These are phyloP conservation scores for Anabas testudineus DNA, from an alignment of 2,797 vertebrate genomes.

Conservation along the genomic window DNA sequence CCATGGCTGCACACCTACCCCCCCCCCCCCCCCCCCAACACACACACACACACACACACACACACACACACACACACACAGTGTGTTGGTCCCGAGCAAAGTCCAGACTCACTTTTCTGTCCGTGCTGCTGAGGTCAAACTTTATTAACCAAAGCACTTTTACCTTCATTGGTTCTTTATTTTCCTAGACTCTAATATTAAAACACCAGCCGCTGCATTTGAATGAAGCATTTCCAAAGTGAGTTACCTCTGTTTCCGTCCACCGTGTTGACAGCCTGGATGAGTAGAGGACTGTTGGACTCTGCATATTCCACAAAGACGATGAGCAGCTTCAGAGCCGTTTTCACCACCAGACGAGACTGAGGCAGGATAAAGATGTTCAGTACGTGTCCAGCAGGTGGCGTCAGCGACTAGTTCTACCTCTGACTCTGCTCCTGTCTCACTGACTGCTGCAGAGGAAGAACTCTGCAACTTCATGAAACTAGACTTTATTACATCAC, in stretches of 20 bases:
- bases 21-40: too few species aligned
- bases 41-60: constrained; percentile 28
- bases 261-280: constrained; percentile 86
- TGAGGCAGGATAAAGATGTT: constrained; percentile 57
- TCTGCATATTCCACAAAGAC: constrained; percentile 96
- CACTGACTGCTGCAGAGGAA: background rate
- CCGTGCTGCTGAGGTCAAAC: too few species aligned
- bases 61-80: constrained; percentile 5
- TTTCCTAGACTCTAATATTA: too few species aligned
- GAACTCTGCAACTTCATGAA: too few species aligned
- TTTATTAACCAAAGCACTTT: too few species aligned
- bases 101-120: too few species aligned
- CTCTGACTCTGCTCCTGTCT: background rate
- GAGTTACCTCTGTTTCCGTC: constrained; percentile 85
- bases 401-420: constrained; percentile 1
- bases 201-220: too few species aligned
- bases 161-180: too few species aligned
- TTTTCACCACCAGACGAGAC: constrained; percentile 97
- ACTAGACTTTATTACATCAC: too few species aligned
- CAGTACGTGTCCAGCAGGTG: constrained; percentile 58
- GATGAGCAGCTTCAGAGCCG: constrained; percentile 93
- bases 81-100: too few species aligned
- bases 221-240: too few species aligned
- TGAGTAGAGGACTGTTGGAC: constrained; percentile 89
- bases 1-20: constrained; percentile 87